These are phyloP conservation scores for Byasa hedistus DNA, from an alignment of 2,888 invertebrate species.

Conservation along the genomic window DNA sequence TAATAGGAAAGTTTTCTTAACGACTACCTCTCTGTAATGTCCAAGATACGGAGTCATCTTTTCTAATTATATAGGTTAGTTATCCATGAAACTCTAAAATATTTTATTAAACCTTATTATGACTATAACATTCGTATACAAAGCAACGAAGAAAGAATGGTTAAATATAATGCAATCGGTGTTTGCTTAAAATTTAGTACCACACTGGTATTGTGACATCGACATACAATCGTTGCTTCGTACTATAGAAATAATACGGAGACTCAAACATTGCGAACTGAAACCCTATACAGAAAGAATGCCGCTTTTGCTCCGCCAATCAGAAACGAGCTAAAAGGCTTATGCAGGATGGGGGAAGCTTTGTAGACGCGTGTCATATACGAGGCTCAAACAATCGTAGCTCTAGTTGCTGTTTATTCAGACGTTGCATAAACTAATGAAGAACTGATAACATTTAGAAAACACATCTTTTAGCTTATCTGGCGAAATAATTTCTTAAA, in stretches of 20 bases:
- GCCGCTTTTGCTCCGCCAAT: slow-evolving; percentile 52
- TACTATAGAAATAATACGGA: slow-evolving; percentile 39
- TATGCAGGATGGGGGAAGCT: slow-evolving; percentile 47
- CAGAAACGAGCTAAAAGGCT: slow-evolving; percentile 46
- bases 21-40: too few relatives aligned
- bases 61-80: too few relatives aligned
- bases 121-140: too few relatives aligned
- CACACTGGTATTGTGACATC: slow-evolving; percentile 20
- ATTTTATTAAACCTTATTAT: too few relatives aligned
- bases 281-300: slow-evolving; percentile 56
- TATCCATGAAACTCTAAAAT: too few relatives aligned
- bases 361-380: slow-evolving; percentile 41
- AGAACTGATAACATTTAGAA: background rate
- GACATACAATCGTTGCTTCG: slow-evolving; percentile 12
- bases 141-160: background rate
- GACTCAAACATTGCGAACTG: slow-evolving; percentile 45
- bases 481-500: background rate
- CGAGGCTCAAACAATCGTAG: slow-evolving; percentile 40
- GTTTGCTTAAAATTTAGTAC: background rate
- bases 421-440: slow-evolving; percentile 26
- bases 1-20: too few relatives aligned
- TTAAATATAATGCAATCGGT: background rate
- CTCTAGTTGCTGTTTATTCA: slow-evolving; percentile 29
- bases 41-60: too few relatives aligned
- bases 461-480: background rate